Conservation (phyloP, 2,888 invertebrate species). For the Drosophila macrospina region DNA sequence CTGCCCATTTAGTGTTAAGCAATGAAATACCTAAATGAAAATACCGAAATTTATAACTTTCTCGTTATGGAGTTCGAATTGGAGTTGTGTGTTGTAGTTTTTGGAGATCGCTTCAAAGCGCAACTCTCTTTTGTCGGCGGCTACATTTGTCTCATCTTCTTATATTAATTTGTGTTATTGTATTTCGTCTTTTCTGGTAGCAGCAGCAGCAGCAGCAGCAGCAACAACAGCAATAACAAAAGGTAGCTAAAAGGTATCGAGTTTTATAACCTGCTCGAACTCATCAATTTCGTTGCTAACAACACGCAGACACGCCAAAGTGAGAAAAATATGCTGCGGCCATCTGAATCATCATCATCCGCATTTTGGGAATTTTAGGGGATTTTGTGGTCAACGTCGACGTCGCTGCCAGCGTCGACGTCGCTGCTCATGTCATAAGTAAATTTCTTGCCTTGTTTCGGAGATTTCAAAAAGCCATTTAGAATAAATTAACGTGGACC, state of each 20-base stretch:
- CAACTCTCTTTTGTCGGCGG: constrained; percentile 78
- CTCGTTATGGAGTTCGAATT: constrained; percentile 73
- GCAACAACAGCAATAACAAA: constrained; percentile 49
- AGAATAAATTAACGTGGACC: constrained; percentile 80
- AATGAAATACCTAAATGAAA: constrained; percentile 63
- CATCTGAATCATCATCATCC: constrained; percentile 69
- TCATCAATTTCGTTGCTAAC: constrained; percentile 80
- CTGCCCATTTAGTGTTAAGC: neutral
- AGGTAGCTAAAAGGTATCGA: constrained; percentile 78
- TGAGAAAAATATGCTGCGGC: constrained; percentile 54
- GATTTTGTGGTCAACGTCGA: constrained; percentile 32
- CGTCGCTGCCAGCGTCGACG: neutral
- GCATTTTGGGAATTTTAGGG: constrained; percentile 7
- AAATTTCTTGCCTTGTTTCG: constrained; percentile 71
- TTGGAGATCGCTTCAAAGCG: constrained; percentile 27
- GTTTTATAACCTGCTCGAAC: constrained; percentile 82
- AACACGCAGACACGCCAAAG: constrained; percentile 80
- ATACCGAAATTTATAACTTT: constrained; percentile 83
- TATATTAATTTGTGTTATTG: constrained; percentile 82
- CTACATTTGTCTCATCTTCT: constrained; percentile 81
- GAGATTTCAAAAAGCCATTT: constrained; percentile 80
- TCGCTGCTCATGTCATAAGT: constrained; percentile 64
- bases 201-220: constrained; percentile 28
- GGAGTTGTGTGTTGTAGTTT: too few relatives aligned
- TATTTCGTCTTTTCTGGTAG: constrained; percentile 67